Evolutionary conservation across 2,888 invertebrate species (phyloP).

Genomic region (Thalpophila matura): DNA sequence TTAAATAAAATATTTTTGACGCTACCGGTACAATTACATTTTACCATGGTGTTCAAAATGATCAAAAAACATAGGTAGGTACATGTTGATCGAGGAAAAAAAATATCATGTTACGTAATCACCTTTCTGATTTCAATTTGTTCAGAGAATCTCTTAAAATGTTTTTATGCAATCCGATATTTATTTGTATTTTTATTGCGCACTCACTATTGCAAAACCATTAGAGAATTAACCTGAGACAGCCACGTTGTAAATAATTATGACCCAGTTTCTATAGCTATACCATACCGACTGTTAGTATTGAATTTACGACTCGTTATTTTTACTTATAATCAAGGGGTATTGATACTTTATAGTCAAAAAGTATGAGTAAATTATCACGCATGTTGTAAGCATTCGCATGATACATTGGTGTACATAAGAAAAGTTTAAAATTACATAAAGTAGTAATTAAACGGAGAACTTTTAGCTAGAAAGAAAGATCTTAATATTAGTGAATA

Average conservation of each 20-base stretch:
- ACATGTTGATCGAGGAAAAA: constrained; percentile 2
- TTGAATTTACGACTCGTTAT: no score
- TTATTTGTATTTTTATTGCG: not conserved
- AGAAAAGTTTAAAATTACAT: no score
- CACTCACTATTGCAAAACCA: not conserved
- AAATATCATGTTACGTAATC: constrained; percentile 4
- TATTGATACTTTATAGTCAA: no score
- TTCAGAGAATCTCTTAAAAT: not conserved
- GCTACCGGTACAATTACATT: not conserved
- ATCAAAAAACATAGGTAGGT: not conserved
- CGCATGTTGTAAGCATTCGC: no score
- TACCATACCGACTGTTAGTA: not conserved
- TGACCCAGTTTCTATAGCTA: no score
- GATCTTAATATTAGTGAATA: no score
- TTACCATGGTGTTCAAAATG: not conserved
- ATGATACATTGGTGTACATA: no score
- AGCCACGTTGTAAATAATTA: no score
- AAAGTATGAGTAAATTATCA: no score
- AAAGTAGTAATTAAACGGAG: no score
- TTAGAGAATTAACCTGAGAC: not conserved
- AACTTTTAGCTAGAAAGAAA: no score
- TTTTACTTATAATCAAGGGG: no score
- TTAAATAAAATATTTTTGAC: not conserved
- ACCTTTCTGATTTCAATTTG: not conserved
- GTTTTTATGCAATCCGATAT: not conserved